Evolutionary conservation across 2,888 invertebrate genomes (phyloP).

Genomic region (Tenodera sinensis): DNA sequence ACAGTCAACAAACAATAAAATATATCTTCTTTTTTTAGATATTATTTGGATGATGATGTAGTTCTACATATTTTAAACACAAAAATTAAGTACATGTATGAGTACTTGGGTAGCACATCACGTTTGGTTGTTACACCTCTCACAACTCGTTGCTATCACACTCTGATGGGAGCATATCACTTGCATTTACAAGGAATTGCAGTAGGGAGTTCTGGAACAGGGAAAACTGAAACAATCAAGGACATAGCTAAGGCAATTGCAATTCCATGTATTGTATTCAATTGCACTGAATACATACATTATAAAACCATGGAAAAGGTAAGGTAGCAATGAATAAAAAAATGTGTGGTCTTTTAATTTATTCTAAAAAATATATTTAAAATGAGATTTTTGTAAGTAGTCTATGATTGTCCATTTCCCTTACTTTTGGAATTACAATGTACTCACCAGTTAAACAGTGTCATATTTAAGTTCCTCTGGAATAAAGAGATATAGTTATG

Average conservation of each 20-base stretch:
- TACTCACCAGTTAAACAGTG: no score
- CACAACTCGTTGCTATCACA: constrained; percentile 77
- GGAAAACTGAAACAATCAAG: constrained; percentile 89
- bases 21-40: constrained; percentile 41
- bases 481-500: no score
- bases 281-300: constrained; percentile 82
- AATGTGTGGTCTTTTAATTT: no score
- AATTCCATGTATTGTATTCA: constrained; percentile 85
- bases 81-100: constrained; percentile 73
- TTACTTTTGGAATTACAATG: no score
- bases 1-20: not conserved
- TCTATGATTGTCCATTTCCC: no score
- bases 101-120: constrained; percentile 79
- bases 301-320: constrained; percentile 80
- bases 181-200: constrained; percentile 81
- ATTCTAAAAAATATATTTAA: no score
- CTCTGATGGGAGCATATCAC: constrained; percentile 77
- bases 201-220: constrained; percentile 82
- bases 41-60: constrained; percentile 62
- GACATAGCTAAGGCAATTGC: constrained; percentile 89
- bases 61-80: constrained; percentile 75
- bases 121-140: constrained; percentile 72
- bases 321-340: not conserved
- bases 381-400: no score
- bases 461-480: no score